Conservation (phyloP, 35 echinoderm and acorn worm species). For the Diadema setosum region DNA sequence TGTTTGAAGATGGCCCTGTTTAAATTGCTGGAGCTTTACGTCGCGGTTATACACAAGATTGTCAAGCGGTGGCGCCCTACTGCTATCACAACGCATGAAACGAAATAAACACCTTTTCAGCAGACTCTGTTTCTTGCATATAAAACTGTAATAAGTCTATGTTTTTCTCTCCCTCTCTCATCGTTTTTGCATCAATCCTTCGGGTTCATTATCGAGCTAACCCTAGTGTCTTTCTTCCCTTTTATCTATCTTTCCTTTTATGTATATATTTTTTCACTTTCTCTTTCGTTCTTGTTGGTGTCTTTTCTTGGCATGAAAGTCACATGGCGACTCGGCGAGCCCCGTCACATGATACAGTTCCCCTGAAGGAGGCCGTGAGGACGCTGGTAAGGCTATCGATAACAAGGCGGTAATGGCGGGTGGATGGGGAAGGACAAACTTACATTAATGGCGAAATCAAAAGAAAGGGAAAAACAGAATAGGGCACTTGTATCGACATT, state of each 20-base stretch:
- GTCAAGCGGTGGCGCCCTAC: neutral
- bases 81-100: neutral
- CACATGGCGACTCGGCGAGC: neutral
- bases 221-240: neutral
- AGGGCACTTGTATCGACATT: neutral
- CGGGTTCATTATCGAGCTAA: neutral
- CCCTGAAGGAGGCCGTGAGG: neutral
- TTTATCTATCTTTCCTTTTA: neutral
- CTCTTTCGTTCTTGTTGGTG: neutral
- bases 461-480: neutral
- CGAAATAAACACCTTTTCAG: neutral
- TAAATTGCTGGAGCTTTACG: no score
- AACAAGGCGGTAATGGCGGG: neutral
- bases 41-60: no score
- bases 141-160: no score
- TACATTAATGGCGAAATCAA: conserved; percentile 12
- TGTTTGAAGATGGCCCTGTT: no score
- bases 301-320: neutral
- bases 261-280: neutral
- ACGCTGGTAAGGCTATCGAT: neutral
- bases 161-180: no score
- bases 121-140: no score
- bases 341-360: neutral
- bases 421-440: neutral
- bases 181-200: neutral